Evolutionary conservation across 2,113 vertebrate genomes (phyloP).

Genomic region (Panurus biarmicus): DNA sequence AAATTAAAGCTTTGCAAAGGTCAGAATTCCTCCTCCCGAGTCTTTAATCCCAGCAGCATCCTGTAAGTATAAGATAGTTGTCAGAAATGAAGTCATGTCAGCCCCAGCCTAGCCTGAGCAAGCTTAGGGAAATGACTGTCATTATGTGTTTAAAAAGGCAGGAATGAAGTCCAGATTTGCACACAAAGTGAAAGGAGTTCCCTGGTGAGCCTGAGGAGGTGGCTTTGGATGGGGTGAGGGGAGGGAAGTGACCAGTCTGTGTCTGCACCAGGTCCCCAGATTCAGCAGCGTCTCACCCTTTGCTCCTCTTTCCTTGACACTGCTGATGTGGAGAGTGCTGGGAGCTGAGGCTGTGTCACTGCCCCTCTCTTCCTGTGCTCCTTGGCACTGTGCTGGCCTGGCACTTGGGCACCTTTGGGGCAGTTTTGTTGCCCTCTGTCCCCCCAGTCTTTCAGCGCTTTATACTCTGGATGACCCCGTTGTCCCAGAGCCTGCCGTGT

Average conservation of each 20-base stretch:
- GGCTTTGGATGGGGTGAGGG: neutral
- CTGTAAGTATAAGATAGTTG: conserved; percentile 5
- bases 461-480: neutral
- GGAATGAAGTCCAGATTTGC: neutral
- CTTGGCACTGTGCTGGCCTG: neutral
- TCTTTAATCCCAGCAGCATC: conserved; percentile 19
- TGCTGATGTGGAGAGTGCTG: accelerated
- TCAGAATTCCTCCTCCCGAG: neutral
- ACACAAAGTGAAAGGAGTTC: neutral
- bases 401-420: neutral
- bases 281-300: neutral
- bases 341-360: neutral
- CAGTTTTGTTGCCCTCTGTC: neutral
- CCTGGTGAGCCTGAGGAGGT: neutral
- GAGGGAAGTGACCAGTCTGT: neutral
- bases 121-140: conserved; percentile 5
- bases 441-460: neutral
- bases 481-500: neutral
- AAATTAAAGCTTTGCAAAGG: conserved; percentile 40
- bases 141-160: neutral
- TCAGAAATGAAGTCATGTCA: neutral
- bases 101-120: neutral
- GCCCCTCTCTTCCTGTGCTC: neutral
- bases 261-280: neutral
- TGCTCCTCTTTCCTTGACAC: accelerated